Conservation (phyloP, 2,888 invertebrate genomes). For the Gisinianus flammeolus region DNA sequence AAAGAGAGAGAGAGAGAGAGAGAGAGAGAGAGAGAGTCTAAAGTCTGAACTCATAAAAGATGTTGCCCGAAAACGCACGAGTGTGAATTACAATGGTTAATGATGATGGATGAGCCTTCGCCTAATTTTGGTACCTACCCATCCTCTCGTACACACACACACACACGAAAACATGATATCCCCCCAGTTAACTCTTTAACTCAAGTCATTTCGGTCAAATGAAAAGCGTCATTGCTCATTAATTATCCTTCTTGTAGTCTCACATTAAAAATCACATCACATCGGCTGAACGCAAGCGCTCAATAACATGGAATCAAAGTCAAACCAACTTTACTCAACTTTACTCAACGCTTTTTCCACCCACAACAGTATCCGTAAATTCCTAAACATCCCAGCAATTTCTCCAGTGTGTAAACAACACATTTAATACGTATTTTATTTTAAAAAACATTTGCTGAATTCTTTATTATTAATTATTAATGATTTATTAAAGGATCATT, state of each 20-base stretch:
- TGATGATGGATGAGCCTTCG: constrained; percentile 33
- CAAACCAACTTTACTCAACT: no score
- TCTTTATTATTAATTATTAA: no score
- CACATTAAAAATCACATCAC: background rate
- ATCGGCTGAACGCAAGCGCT: background rate
- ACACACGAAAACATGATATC: no score
- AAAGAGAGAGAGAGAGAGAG: background rate
- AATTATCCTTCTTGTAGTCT: constrained; percentile 11
- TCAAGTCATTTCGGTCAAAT: constrained; percentile 8
- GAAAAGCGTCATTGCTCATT: constrained; percentile 27
- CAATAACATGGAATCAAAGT: no score
- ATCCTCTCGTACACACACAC: background rate
- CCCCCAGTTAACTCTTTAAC: constrained; percentile 17
- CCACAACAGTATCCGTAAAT: no score
- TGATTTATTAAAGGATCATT: no score
- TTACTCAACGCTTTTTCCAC: no score
- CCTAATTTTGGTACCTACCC: no score
- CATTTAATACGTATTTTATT: no score
- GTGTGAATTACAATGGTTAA: constrained; percentile 39
- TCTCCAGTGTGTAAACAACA: no score
- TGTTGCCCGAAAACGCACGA: constrained; percentile 24
- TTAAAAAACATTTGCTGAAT: no score
- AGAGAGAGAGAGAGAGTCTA: background rate
- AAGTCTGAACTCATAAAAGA: background rate
- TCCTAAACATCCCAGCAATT: no score